Conservation (phyloP, 37 sponge, comb jelly and placozoan species). For the Cladorhizidae sp. region DNA sequence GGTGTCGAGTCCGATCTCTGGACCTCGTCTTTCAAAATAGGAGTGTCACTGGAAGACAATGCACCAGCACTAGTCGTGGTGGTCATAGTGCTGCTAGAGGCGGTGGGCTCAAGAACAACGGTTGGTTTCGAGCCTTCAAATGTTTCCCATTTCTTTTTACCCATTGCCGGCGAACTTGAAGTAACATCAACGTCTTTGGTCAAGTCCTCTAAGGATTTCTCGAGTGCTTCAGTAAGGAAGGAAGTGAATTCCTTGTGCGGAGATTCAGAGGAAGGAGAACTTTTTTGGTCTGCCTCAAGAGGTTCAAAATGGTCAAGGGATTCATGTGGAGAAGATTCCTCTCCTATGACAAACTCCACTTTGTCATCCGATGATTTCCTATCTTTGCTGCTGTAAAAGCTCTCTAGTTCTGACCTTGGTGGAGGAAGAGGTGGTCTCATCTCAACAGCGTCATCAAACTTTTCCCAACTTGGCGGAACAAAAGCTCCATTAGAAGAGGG, state of each 20-base stretch:
- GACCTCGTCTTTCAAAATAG: not conserved
- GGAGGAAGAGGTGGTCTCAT: slow-evolving; percentile 51
- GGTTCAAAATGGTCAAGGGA: slow-evolving; percentile 10
- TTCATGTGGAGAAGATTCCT: not conserved
- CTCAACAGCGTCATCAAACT: slow-evolving; percentile 27
- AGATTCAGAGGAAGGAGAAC: not conserved
- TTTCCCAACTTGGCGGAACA: not conserved
- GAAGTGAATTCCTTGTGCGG: slow-evolving; percentile 55
- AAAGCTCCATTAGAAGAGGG: not conserved
- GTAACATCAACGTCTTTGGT: slow-evolving; percentile 15
- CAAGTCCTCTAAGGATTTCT: not conserved
- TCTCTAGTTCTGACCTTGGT: slow-evolving; percentile 33
- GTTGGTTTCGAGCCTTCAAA: not conserved
- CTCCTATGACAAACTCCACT: not conserved
- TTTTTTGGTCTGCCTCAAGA: not conserved
- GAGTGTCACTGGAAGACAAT: too few relatives aligned
- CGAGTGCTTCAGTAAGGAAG: slow-evolving; percentile 44
- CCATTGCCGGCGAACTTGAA: not conserved
- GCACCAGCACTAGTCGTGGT: too few relatives aligned
- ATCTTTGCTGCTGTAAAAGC: too few relatives aligned
- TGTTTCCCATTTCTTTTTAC: slow-evolving; percentile 22
- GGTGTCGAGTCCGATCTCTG: not conserved
- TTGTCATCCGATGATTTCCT: too few relatives aligned
- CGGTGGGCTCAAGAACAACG: too few relatives aligned
- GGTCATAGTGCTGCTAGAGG: too few relatives aligned